Percentiles rank a stretch among this genome's conserved stretches.
These are phyloP conservation scores for Samia ricini DNA, from an alignment of 1,140 invertebrate species.

Conservation along the genomic window DNA sequence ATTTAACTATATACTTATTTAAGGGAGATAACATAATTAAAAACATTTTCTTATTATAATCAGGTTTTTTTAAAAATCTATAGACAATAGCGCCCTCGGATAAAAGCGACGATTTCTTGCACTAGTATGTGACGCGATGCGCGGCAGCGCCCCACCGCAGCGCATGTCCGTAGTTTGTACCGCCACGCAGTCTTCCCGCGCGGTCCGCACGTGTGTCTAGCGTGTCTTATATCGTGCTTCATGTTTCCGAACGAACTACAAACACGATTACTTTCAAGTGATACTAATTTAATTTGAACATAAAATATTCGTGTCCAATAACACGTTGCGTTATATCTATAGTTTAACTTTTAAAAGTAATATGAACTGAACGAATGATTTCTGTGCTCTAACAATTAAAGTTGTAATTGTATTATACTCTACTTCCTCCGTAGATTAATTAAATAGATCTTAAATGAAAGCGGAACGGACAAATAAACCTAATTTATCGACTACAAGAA, in stretches of 20 bases:
- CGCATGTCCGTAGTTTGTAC: conserved; percentile 34
- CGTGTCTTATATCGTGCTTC: conserved; percentile 44
- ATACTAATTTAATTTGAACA: conserved; percentile 26
- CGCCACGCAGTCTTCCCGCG: conserved; percentile 77
- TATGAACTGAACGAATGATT: conserved; percentile 39
- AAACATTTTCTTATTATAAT: not conserved
- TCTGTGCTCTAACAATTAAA: conserved; percentile 57
- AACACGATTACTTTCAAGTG: conserved; percentile 35
- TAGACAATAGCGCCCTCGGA: conserved; percentile 45
- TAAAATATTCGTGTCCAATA: conserved; percentile 37
- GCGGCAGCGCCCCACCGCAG: conserved; percentile 52
- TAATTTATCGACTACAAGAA: conserved; percentile 30
- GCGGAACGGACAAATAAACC: conserved; percentile 52
- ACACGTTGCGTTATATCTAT: conserved; percentile 5
- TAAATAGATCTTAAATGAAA: conserved; percentile 59
- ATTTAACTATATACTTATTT: not conserved
- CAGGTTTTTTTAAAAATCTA: not conserved
- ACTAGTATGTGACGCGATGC: conserved; percentile 33
- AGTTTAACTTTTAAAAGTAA: conserved; percentile 31
- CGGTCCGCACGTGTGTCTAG: conserved; percentile 69
- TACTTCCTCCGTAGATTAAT: conserved; percentile 64
- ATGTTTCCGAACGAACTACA: conserved; percentile 39
- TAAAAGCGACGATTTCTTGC: conserved; percentile 34
- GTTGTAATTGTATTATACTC: conserved; percentile 64
- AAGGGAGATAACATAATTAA: too few species aligned